These are phyloP conservation scores for Coelinius sp. DNA, from an alignment of 2,888 invertebrate genomes.

Conservation along the genomic window DNA sequence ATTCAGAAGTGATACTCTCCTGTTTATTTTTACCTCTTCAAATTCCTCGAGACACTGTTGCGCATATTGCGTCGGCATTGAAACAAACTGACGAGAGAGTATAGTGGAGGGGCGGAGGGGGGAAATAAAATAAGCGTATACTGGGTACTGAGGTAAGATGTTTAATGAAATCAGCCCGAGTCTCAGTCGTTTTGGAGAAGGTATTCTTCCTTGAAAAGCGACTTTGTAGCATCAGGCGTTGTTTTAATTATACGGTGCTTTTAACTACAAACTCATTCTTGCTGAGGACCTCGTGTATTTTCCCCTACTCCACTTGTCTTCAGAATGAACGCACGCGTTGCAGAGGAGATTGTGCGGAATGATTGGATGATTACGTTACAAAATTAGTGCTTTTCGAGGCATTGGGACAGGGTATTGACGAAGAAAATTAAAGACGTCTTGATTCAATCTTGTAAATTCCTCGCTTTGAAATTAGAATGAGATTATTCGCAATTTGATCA, in stretches of 20 bases:
- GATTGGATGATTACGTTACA: conserved; percentile 17
- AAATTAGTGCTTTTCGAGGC: conserved; percentile 7
- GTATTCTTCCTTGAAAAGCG: conserved; percentile 31
- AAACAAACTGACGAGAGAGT: not conserved
- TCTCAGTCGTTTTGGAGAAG: conserved; percentile 40
- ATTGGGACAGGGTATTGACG: not conserved
- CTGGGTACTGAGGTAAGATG: conserved; percentile 55
- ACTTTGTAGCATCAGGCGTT: conserved; percentile 43
- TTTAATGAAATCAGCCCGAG: conserved; percentile 59
- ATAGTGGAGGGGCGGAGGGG: not conserved
- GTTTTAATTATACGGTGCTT: conserved; percentile 59
- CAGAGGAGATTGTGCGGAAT: conserved; percentile 10
- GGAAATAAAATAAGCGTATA: conserved; percentile 37
- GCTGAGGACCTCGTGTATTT: conserved; percentile 20
- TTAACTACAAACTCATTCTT: conserved; percentile 24
- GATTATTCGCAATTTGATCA: not conserved
- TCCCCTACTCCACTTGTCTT: conserved; percentile 17
- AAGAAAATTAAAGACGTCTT: conserved; percentile 2
- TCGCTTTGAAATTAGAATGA: not conserved
- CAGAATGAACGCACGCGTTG: conserved; percentile 3
- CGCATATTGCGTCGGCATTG: not conserved
- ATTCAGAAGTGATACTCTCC: not conserved
- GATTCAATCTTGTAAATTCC: not conserved
- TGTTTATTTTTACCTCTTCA: conserved; percentile 4
- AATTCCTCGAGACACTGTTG: conserved; percentile 10